Evolutionary conservation across 1,140 invertebrate genomes (phyloP).

Genomic region (Ostrea denselamellosa): DNA sequence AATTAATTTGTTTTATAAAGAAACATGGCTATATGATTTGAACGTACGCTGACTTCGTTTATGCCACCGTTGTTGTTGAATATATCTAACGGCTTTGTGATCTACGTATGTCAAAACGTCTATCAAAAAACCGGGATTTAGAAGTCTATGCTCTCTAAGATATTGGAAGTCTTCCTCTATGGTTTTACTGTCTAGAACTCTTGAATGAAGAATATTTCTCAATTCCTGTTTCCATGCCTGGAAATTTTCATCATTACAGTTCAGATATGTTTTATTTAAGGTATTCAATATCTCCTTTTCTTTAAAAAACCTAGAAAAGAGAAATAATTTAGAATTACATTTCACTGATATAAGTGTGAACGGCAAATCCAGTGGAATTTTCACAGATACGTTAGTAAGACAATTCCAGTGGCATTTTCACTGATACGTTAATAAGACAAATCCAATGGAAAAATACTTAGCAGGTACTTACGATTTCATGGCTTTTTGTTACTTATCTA

Average conservation of each 20-base stretch:
- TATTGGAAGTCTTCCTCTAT: background rate
- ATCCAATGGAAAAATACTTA: too few relatives aligned
- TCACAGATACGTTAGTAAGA: too few relatives aligned
- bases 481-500: background rate
- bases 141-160: background rate
- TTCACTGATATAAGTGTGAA: too few relatives aligned
- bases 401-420: too few relatives aligned
- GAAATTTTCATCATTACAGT: background rate
- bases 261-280: background rate
- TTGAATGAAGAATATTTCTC: background rate
- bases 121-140: slow-evolving; percentile 10
- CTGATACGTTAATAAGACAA: too few relatives aligned
- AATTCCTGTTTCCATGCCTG: background rate
- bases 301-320: background rate
- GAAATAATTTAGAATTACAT: background rate
- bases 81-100: background rate
- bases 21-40: background rate
- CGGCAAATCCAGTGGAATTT: too few relatives aligned
- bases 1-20: too few relatives aligned
- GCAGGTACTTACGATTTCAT: slow-evolving; percentile 14
- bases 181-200: background rate
- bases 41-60: background rate
- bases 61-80: background rate
- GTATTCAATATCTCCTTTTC: background rate
- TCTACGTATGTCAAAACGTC: background rate